These are phyloP conservation scores for Scrobipalpa atriplicella DNA, from an alignment of 2,888 invertebrate species.

Conservation along the genomic window DNA sequence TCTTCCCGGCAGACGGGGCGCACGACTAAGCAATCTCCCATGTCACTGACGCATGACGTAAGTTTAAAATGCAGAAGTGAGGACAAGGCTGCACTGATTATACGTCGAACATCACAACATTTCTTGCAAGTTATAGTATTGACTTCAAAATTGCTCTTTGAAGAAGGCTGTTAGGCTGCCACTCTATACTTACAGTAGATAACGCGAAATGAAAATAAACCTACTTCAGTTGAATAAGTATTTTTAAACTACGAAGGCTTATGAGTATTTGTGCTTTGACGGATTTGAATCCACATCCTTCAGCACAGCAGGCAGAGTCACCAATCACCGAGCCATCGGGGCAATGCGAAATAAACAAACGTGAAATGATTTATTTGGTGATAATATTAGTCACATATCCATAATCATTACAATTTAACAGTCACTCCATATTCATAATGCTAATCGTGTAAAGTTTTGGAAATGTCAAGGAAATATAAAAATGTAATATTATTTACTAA, in stretches of 20 bases:
- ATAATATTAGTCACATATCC: background rate
- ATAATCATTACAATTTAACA: background rate
- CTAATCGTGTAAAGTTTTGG: background rate
- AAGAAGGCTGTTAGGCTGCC: background rate
- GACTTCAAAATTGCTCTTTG: conserved; percentile 13
- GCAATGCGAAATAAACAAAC: too few relatives aligned
- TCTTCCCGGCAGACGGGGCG: background rate
- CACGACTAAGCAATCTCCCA: too few relatives aligned
- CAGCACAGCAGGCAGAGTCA: too few relatives aligned
- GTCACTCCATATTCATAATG: background rate
- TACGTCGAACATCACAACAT: conserved; percentile 2
- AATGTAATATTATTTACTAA: background rate
- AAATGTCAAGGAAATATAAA: background rate
- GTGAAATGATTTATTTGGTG: background rate
- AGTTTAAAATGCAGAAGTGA: background rate
- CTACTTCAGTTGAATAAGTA: too few relatives aligned
- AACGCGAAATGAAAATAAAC: background rate
- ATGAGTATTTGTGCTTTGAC: too few relatives aligned
- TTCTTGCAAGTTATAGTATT: conserved; percentile 6
- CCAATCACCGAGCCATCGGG: too few relatives aligned
- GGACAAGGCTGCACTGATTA: too few relatives aligned
- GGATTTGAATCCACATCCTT: too few relatives aligned
- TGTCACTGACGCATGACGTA: too few relatives aligned
- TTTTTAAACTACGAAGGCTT: too few relatives aligned
- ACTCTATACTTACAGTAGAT: background rate